A percentile compares a stretch with the other conserved stretches of the same genome.
These are phyloP conservation scores for Nomada fabriciana DNA, from an alignment of 2,888 invertebrate species.

Conservation along the genomic window DNA sequence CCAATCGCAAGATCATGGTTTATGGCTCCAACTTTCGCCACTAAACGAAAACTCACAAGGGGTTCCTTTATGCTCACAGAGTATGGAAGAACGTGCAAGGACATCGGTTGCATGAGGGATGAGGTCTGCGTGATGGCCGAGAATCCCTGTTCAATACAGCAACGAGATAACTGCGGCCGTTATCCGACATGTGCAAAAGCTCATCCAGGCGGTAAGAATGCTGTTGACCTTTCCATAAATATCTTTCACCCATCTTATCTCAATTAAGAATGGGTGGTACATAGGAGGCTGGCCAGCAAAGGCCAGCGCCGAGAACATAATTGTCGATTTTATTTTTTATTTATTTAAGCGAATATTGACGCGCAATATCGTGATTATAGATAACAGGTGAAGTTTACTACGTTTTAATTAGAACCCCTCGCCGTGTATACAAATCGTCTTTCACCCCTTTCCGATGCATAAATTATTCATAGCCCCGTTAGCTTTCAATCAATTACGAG, in stretches of 20 bases:
- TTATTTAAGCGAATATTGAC: too few relatives aligned
- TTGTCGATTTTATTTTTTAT: too few relatives aligned
- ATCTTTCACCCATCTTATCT: slow-evolving; percentile 19
- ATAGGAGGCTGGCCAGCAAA: too few relatives aligned
- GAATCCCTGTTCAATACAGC: slow-evolving; percentile 89
- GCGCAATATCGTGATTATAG: too few relatives aligned
- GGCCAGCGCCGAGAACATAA: neutral
- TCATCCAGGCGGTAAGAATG: slow-evolving; percentile 84
- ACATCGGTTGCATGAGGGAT: slow-evolving; percentile 91
- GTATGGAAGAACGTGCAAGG: slow-evolving; percentile 91
- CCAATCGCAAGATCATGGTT: slow-evolving; percentile 40
- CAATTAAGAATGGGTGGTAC: neutral
- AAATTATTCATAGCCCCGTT: slow-evolving; percentile 39
- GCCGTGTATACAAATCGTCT: neutral
- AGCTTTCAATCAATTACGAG: slow-evolving; percentile 28
- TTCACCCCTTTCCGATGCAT: neutral
- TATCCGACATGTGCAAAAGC: slow-evolving; percentile 89
- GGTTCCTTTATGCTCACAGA: slow-evolving; percentile 85
- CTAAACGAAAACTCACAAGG: slow-evolving; percentile 38
- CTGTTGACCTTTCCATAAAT: slow-evolving; percentile 48
- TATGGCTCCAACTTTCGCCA: slow-evolving; percentile 46
- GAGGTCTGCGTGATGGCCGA: slow-evolving; percentile 90
- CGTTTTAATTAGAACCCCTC: neutral
- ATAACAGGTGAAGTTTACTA: neutral
- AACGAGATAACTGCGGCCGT: slow-evolving; percentile 87